phyloP scores from a whole-genome alignment of 2,113 vertebrate genomes.

The Coreoperca whiteheadi region DNA sequence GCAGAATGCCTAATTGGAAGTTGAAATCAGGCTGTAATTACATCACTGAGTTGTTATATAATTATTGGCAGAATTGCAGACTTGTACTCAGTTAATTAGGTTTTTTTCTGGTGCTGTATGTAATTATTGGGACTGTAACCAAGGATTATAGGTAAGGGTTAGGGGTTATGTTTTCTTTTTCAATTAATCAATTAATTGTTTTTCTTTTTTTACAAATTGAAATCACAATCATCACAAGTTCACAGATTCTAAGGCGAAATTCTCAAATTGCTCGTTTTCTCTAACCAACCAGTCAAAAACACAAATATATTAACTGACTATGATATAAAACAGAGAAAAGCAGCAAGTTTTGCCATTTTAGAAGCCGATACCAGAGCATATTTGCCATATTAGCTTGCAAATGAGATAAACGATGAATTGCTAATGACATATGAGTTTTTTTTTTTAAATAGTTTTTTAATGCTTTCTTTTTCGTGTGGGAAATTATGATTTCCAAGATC shows the following conservation, averaged over 20 bases:
- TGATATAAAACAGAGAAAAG: background rate
- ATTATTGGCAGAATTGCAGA: background rate
- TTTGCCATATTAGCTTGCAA: background rate
- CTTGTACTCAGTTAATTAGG: conserved; percentile 7
- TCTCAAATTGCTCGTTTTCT: background rate
- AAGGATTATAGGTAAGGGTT: background rate
- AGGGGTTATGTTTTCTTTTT: background rate
- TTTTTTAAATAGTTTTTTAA: too few species aligned
- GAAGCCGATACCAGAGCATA: background rate
- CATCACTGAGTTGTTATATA: background rate
- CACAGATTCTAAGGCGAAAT: background rate
- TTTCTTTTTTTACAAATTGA: background rate
- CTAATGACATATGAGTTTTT: too few species aligned
- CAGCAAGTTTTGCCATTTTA: background rate
- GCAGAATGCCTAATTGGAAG: background rate
- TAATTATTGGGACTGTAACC: background rate
- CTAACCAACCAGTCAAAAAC: background rate
- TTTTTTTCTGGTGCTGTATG: background rate
- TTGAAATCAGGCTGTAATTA: background rate
- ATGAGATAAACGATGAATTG: background rate
- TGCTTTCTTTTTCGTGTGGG: background rate
- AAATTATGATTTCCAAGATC: background rate
- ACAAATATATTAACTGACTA: background rate
- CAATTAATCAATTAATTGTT: background rate
- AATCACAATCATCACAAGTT: background rate